Evolutionary conservation across 2,888 invertebrate species (phyloP).

Genomic region (Ctena decussata): DNA sequence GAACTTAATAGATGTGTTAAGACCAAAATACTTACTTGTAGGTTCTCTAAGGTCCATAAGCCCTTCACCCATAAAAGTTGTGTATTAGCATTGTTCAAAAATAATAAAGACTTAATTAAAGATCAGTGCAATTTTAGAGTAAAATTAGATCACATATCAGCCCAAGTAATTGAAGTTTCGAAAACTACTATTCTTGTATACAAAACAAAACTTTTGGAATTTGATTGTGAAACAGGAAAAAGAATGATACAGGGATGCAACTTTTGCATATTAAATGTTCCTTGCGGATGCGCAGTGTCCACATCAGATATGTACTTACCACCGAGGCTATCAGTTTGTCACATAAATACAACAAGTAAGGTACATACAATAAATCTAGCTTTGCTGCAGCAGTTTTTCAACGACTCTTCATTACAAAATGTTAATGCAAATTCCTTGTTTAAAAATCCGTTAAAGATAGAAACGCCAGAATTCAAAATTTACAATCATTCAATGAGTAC

Average conservation of each 20-base stretch:
- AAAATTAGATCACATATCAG: slow-evolving; percentile 3
- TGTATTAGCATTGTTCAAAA: slow-evolving; percentile 23
- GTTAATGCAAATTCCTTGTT: slow-evolving; percentile 23
- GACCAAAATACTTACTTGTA: neutral
- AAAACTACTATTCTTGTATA: slow-evolving; percentile 23
- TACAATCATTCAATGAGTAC: slow-evolving; percentile 33
- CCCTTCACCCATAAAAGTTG: slow-evolving; percentile 6
- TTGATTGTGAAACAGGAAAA: slow-evolving; percentile 22
- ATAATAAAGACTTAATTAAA: slow-evolving; percentile 21
- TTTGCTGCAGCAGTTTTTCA: slow-evolving; percentile 31
- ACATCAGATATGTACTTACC: slow-evolving; percentile 28
- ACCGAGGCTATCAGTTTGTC: slow-evolving; percentile 39
- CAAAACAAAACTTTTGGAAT: slow-evolving; percentile 1
- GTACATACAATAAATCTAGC: slow-evolving; percentile 30
- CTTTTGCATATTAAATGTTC: slow-evolving; percentile 31
- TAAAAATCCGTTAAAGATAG: slow-evolving; percentile 22
- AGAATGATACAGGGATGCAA: slow-evolving; percentile 22
- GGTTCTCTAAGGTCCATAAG: neutral
- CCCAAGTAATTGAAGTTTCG: slow-evolving; percentile 7
- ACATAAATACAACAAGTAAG: slow-evolving; percentile 29
- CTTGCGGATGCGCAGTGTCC: slow-evolving; percentile 38
- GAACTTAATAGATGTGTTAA: neutral
- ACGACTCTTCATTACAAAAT: slow-evolving; percentile 18
- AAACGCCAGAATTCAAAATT: slow-evolving; percentile 43
- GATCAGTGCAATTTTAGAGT: slow-evolving; percentile 25